Evolutionary conservation across 2,113 vertebrate genomes (phyloP), one percentile per base, ranked within the genome.

Genomic region (Oreotrochilus melanogaster): DNA sequence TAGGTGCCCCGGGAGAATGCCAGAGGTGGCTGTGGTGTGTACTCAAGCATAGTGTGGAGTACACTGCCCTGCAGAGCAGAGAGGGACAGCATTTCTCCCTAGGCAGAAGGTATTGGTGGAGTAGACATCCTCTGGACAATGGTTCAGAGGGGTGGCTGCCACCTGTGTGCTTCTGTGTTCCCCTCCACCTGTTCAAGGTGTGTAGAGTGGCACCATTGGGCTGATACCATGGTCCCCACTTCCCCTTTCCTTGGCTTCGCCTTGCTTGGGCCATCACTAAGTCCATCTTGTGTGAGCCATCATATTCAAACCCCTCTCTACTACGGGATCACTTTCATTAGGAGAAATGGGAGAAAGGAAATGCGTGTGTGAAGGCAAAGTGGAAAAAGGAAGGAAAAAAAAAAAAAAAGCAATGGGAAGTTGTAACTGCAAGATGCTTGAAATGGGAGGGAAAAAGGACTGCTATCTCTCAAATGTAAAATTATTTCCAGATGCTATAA

Each of bases 401-500:
- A 47, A 50, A 53, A 88, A 71, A 75, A 76, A 73, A 22, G 10
- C 64, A 27, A 45, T 56, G 22, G 57, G 73, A 86, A 91, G 73
- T 71, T 78, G 42, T 89, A 78, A 50, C 60, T 86, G 89, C 23
- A 72, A 73, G 57, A 86, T 90, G 17, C 35, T 92, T 81, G 50
- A 95, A 88, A 89, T 75, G 56, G 37, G 50, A 92, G 43, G 43
- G 76, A 16, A 61, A 71, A 74, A 81, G 81, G 37, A 7, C 79
- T 88, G 56, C 84, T 97, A 90, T 97, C 95, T 53, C 58, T 93
- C 33, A 86, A 74, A 85, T 48, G 42, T 57, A 51, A 93, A 92
- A 88, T 76, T 33, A 86, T 56, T 92, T 94, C 79, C 86, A 95
- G 94, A 94, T 97, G 84, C 66, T 39, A 72, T 62, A 91, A 93